A percentile compares a stretch with the other conserved stretches of the same genome.
phyloP scores from a whole-genome alignment of 2,113 vertebrate genomes.

The Daphoenositta chrysoptera region DNA sequence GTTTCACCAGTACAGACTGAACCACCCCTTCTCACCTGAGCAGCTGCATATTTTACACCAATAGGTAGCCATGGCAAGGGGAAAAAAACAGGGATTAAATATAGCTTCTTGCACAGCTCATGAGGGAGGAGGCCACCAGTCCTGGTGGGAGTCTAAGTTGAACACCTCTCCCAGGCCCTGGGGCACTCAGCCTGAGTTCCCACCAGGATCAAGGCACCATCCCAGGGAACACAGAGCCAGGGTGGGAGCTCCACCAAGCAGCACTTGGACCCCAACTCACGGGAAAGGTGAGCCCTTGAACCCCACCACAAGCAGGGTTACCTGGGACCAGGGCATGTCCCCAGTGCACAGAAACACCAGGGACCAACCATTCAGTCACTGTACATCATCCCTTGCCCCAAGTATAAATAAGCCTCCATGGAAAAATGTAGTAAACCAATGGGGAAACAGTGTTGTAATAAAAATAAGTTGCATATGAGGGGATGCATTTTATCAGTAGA shows the following conservation, averaged over 20 bases:
- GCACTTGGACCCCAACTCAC: background rate
- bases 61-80: background rate
- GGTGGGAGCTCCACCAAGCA: background rate
- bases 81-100: background rate
- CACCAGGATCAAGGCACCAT: background rate
- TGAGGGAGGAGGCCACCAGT: background rate
- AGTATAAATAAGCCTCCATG: background rate
- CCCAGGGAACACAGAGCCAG: background rate
- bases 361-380: background rate
- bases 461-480: background rate
- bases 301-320: background rate
- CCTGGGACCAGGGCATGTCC: background rate
- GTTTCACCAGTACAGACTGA: background rate
- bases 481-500: background rate
- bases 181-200: accelerated
- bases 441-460: background rate
- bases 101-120: accelerated
- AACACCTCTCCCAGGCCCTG: background rate
- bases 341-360: background rate
- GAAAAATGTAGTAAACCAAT: background rate
- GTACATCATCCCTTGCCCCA: background rate
- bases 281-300: background rate
- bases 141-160: accelerated
- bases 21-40: background rate
- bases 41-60: background rate